Percentiles rank a stretch among this genome's conserved stretches.
phyloP scores from a whole-genome alignment of 2,113 vertebrate genomes.

The Ceratotherium simum region DNA sequence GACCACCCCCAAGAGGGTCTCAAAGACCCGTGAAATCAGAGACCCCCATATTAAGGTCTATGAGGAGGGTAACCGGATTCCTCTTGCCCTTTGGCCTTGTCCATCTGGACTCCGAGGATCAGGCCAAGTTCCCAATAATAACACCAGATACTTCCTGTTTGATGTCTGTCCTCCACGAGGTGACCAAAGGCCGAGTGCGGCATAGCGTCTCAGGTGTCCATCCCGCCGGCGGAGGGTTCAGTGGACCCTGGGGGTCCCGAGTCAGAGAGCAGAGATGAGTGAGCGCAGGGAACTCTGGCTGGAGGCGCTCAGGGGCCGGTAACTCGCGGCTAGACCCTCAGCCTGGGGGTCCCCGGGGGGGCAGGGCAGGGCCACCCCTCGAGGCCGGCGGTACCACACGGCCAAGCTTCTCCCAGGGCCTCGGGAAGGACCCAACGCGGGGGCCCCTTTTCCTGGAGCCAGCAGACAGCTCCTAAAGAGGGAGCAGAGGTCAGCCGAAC shows the following conservation, averaged over 20 bases:
- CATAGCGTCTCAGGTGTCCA: not conserved
- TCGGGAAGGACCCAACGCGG: constrained; percentile 68
- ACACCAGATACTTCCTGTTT: constrained; percentile 38
- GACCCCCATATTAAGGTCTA: not conserved
- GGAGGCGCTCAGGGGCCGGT: constrained; percentile 80
- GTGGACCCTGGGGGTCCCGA: not conserved
- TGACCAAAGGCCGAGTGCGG: not conserved
- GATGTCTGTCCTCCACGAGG: not conserved
- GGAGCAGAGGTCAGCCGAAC: constrained; percentile 55
- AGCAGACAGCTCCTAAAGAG: constrained; percentile 80
- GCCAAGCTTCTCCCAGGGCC: constrained; percentile 77
- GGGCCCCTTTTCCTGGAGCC: constrained; percentile 74
- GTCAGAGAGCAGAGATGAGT: constrained; percentile 85
- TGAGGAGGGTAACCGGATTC: not conserved
- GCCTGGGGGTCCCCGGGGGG: constrained; percentile 59
- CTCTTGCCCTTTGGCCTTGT: not conserved
- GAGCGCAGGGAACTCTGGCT: constrained; percentile 85
- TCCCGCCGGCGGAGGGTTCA: not conserved
- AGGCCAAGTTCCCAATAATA: not conserved
- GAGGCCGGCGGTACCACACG: constrained; percentile 82
- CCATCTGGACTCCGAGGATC: not conserved
- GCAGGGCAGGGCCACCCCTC: constrained; percentile 72
- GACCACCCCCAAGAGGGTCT: not conserved
- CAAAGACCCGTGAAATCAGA: not conserved
- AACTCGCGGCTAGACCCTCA: constrained; percentile 64